Evolutionary conservation across 64 coral and sea anemone genomes (phyloP), one percentile per base, ranked within the genome.

Genomic region (Acropora tenuis): DNA sequence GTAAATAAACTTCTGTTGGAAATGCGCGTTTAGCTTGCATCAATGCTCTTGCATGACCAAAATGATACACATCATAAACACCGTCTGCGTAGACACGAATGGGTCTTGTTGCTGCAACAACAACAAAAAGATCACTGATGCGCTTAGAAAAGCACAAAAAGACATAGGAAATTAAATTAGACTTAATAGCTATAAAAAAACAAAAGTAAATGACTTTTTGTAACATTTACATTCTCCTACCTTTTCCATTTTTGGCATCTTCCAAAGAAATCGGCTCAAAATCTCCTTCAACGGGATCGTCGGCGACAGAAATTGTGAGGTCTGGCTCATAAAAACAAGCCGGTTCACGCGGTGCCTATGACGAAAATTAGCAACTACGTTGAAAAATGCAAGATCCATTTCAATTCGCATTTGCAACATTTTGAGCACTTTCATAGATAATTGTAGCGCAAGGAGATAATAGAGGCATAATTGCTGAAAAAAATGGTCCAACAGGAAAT

Each of bases 81-180:
- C 97, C 97, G 86, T 99, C 97, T 18, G 94, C 92, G 72, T 99
- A 99, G 40, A 99, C 94, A 74, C 97, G 94, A 43, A 99, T 96
- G 1, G 97, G 97, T 92, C 97, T 95, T 93, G 60, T 82, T 58
- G 92, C 97, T 99, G 67, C 18, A 94, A 77, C 0, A 89, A 93
- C 80, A 66, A 87, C 41, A 44, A 49, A 30, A 30, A 30, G 30
- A 41, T 15, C 30, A 65, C 1, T 49, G 60, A 8, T 74, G 5
- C 12, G n/a, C 4, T 42, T 19, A 86, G 6, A 0, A 10, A 55
- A 7, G 52, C 52, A 55, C 10, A 10, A 55, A 7, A 55, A 30
- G 30, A 30, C 30, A 30, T 0, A 30, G 30, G 30, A 30, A 30
- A 30, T 30, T 30, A 30, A 30, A 30, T 30, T 30, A 30, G 30